Evolutionary conservation across 2,113 vertebrate genomes (phyloP).

Genomic region (Actenoides hombroni): DNA sequence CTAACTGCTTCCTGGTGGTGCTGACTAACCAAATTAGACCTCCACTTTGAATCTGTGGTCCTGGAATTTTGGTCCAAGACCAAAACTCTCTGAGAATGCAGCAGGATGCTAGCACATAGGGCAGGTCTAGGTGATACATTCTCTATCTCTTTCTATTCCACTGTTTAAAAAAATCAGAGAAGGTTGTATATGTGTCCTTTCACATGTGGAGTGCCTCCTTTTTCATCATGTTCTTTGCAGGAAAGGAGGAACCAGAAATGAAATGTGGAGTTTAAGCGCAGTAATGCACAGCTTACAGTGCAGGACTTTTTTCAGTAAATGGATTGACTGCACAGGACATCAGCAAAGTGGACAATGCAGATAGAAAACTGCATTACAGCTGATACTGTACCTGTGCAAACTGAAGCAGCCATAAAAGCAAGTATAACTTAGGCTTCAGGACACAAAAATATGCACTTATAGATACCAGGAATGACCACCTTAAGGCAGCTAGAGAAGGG

Average conservation of each 20-base stretch:
- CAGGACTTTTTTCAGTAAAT: neutral
- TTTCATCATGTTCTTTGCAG: neutral
- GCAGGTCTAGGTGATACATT: neutral
- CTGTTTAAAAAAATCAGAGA: neutral
- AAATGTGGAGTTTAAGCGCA: neutral
- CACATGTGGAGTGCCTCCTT: neutral
- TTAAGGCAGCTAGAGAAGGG: neutral
- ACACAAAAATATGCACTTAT: neutral
- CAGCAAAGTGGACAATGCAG: neutral
- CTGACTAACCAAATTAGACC: neutral
- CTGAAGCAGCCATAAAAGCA: neutral
- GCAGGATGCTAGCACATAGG: neutral
- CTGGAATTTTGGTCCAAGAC: too few relatives aligned
- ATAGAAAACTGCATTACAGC: neutral
- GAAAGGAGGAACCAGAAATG: neutral
- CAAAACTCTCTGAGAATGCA: neutral
- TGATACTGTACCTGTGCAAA: neutral
- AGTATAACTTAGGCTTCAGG: neutral
- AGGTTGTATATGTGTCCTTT: accelerated
- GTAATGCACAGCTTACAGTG: neutral
- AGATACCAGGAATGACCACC: neutral
- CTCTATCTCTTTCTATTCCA: neutral
- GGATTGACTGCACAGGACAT: neutral
- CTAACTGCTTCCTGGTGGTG: neutral
- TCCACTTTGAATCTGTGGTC: neutral